Evolutionary conservation across 2,888 invertebrate species (phyloP).

Genomic region (Netelia inedita): DNA sequence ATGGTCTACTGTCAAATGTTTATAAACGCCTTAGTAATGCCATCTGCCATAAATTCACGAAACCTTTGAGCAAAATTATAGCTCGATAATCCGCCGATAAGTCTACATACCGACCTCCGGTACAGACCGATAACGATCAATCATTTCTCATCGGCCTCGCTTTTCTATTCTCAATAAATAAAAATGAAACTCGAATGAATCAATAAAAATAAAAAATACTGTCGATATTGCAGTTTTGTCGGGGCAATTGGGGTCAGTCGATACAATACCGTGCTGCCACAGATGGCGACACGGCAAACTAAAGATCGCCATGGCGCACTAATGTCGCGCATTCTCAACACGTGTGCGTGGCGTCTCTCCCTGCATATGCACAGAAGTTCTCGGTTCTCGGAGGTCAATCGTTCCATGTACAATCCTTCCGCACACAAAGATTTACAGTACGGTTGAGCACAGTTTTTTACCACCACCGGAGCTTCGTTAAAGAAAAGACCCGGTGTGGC

Average conservation of each 20-base stretch:
- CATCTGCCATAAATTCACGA: background rate
- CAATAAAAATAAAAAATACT: background rate
- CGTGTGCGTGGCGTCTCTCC: background rate
- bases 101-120: background rate
- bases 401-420: background rate
- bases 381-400: background rate
- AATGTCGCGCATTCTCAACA: background rate
- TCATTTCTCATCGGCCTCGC: background rate
- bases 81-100: background rate
- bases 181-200: background rate
- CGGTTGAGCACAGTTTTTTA: background rate
- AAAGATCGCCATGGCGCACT: background rate
- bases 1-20: background rate
- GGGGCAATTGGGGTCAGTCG: background rate
- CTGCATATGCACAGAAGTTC: background rate
- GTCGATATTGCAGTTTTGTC: background rate
- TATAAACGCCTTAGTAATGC: background rate
- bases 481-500: slow-evolving; percentile 40
- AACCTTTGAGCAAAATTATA: background rate
- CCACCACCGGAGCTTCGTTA: background rate
- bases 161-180: background rate
- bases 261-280: background rate
- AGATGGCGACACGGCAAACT: background rate
- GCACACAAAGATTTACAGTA: background rate
- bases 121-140: background rate